Evolutionary conservation across 2,113 vertebrate species (phyloP).

Genomic region (Pterocles orientalis): DNA sequence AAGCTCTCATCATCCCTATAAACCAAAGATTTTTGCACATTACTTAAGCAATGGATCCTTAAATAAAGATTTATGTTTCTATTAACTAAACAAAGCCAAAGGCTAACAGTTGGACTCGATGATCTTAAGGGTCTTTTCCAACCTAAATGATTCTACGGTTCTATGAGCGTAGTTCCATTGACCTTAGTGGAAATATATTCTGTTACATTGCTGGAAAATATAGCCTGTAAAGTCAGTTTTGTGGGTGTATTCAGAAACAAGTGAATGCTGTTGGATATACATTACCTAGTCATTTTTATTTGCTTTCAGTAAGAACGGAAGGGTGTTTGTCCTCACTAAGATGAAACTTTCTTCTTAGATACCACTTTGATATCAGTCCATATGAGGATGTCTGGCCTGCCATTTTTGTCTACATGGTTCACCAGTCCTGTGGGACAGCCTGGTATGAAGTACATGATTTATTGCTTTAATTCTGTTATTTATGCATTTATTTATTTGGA

Average conservation of each 20-base stretch:
- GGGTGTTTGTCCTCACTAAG: background rate
- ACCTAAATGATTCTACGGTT: background rate
- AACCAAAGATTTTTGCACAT: background rate
- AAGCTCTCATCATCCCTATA: background rate
- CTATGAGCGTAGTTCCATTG: background rate
- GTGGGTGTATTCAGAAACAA: background rate
- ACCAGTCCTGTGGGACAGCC: conserved; percentile 91
- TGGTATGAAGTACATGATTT: conserved; percentile 79
- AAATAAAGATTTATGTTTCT: background rate
- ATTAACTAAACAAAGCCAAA: background rate
- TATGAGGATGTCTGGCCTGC: conserved; percentile 96
- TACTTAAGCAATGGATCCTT: background rate
- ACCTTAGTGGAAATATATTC: background rate
- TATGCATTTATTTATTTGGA: background rate
- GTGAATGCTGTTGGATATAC: background rate
- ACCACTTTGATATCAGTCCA: conserved; percentile 95
- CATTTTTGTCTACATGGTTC: conserved; percentile 97
- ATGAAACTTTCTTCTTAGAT: conserved; percentile 75
- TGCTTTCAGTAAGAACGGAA: background rate
- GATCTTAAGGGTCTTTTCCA: background rate
- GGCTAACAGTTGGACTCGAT: accelerated
- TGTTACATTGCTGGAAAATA: background rate
- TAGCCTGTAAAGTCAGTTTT: background rate
- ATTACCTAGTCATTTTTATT: background rate
- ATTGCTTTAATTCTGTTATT: background rate